Evolutionary conservation across 2,113 vertebrate species (phyloP), one percentile per base, ranked within the genome.

Genomic region (Calonectris borealis): DNA sequence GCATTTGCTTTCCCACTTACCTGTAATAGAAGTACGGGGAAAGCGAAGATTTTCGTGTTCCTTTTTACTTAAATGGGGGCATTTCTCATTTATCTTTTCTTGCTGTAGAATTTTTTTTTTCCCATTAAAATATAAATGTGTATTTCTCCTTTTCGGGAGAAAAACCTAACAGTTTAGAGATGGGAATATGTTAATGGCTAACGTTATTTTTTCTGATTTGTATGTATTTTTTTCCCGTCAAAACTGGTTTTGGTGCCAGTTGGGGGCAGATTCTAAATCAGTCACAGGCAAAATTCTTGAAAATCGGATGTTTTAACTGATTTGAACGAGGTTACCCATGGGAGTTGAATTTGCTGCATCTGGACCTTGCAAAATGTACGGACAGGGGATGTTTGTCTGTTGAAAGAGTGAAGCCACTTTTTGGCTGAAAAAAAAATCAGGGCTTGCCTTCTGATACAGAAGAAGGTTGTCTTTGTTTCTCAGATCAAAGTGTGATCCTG

Each of bases 1-100:
- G 94, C 95, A 86, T 97, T 97, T 98, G 94, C 89, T 96, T 97
- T 96, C 69, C 86, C 94, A 92, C 94, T 98, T 97, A 96, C 76
- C 58, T 82, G 66, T 93, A 96, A 93, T 94, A 97, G 89, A 96
- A 94, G 51, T 91, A 65, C 0, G 7, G 87, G 92, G 87, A 96
- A 97, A 98, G 93, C 78, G 77, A 70, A 88, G 95, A 96, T 97
- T 97, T 96, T 96, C 97, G 95, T 83, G 90, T 91, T 85, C 68
- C 31, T 92, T 93, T 91, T 94, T 77, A 61, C 70, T 65, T 91
- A 85, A 85, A 72, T 83, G 82, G 78, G 72, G 86, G 71, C 68
- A 55, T 66, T 94, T 90, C 87, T 95, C 90, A 82, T 95, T 89
- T 97, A 91, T 94, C 93, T 97, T 94, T 80, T 86, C n/a, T 94